Evolutionary conservation across 2,888 invertebrate genomes (phyloP).

Genomic region (Caenorhabditis drosophilae): DNA sequence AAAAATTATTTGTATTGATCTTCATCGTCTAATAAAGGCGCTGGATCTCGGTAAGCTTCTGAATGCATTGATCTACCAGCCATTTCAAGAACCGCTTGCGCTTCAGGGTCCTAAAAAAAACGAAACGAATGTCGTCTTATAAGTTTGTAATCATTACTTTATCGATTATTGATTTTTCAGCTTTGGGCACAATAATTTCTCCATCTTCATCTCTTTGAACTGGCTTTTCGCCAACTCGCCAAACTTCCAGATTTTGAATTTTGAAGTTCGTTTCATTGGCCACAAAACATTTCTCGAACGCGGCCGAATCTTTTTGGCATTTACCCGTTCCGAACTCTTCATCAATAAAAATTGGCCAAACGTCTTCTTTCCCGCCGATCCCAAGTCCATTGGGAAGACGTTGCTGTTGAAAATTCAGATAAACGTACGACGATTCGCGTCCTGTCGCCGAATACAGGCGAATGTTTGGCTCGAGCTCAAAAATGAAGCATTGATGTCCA

Average conservation of each 20-base stretch:
- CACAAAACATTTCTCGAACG: conserved; percentile 48
- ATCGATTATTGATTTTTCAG: conserved; percentile 50
- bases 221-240: conserved; percentile 51
- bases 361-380: conserved; percentile 42
- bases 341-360: conserved; percentile 54
- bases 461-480: conserved; percentile 82
- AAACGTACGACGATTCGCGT: conserved; percentile 89
- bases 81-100: conserved; percentile 84
- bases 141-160: conserved; percentile 34
- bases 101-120: conserved; percentile 76
- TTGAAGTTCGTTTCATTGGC: conserved; percentile 42
- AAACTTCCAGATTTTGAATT: conserved; percentile 47
- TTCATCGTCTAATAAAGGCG: conserved; percentile 50
- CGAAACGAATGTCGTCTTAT: not conserved
- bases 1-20: not conserved
- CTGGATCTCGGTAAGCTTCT: conserved; percentile 77
- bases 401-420: conserved; percentile 87
- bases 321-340: conserved; percentile 50
- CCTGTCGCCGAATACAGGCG: conserved; percentile 80
- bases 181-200: conserved; percentile 10
- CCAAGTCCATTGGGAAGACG: conserved; percentile 88
- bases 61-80: conserved; percentile 83
- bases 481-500: conserved; percentile 81
- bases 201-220: conserved; percentile 38
- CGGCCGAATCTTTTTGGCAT: conserved; percentile 33